Conservation (phyloP, 2,888 invertebrate genomes). For the Aphodius sticticus region DNA sequence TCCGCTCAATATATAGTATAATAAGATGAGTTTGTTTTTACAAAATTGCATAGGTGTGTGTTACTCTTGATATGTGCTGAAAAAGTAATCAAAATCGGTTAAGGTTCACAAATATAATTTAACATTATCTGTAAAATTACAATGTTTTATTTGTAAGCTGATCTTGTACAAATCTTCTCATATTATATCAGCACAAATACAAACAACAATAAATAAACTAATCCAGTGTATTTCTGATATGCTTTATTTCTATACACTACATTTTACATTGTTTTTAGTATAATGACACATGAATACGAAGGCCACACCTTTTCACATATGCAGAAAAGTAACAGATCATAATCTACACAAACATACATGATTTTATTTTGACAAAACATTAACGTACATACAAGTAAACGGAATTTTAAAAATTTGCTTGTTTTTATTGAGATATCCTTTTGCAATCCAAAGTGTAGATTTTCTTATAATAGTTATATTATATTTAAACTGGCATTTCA, state of each 20-base stretch:
- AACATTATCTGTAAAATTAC: too few species aligned
- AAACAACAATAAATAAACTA: background rate
- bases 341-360: constrained; percentile 32
- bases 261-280: constrained; percentile 34
- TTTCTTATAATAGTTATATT: background rate
- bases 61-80: too few species aligned
- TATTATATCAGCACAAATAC: background rate
- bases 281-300: constrained; percentile 54
- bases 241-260: constrained; percentile 39
- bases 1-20: too few species aligned
- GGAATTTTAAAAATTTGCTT: background rate
- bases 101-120: too few species aligned
- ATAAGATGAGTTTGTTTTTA: too few species aligned
- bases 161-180: too few species aligned
- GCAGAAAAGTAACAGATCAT: constrained; percentile 7
- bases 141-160: too few species aligned
- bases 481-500: too few species aligned
- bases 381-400: background rate
- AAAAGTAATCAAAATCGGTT: too few species aligned
- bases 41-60: too few species aligned
- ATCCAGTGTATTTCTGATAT: constrained; percentile 31
- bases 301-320: constrained; percentile 56
- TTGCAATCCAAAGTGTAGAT: background rate
- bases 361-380: constrained; percentile 8
- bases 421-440: background rate